Conservation (phyloP, 2,797 vertebrate species). For the Myotis pilosus region DNA sequence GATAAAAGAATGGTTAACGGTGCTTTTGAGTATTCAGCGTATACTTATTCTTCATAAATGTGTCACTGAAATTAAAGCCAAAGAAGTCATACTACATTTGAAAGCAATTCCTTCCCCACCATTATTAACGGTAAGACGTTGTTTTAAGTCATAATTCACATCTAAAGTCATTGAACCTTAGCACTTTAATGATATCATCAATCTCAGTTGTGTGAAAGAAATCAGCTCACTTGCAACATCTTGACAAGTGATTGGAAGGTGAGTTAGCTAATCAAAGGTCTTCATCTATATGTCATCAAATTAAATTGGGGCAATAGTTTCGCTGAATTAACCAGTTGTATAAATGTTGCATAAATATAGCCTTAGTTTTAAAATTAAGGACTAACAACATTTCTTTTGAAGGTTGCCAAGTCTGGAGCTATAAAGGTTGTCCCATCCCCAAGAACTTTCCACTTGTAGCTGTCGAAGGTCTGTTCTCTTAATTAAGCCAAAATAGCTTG, state of each 20-base stretch:
- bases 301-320: conserved; percentile 31
- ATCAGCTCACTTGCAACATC: conserved; percentile 15
- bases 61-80: conserved; percentile 12
- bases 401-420: conserved; percentile 73
- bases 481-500: conserved; percentile 62
- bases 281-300: conserved; percentile 36
- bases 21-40: neutral
- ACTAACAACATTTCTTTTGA: conserved; percentile 75
- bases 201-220: conserved; percentile 47
- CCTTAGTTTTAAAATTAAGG: conserved; percentile 66
- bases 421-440: conserved; percentile 24
- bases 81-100: neutral
- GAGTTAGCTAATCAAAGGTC: conserved; percentile 45
- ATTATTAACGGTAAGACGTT: conserved; percentile 8
- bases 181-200: conserved; percentile 27
- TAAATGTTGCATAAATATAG: conserved; percentile 55
- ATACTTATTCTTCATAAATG: conserved; percentile 17
- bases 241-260: conserved; percentile 52
- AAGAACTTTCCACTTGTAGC: conserved; percentile 59
- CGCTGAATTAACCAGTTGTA: conserved; percentile 51
- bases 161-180: conserved; percentile 46
- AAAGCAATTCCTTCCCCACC: conserved; percentile 50
- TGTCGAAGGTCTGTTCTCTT: conserved; percentile 63
- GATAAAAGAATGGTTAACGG: neutral
- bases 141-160: conserved; percentile 45